phyloP scores from a whole-genome alignment of 2,113 vertebrate species.

The Dolichotis patagonum region DNA sequence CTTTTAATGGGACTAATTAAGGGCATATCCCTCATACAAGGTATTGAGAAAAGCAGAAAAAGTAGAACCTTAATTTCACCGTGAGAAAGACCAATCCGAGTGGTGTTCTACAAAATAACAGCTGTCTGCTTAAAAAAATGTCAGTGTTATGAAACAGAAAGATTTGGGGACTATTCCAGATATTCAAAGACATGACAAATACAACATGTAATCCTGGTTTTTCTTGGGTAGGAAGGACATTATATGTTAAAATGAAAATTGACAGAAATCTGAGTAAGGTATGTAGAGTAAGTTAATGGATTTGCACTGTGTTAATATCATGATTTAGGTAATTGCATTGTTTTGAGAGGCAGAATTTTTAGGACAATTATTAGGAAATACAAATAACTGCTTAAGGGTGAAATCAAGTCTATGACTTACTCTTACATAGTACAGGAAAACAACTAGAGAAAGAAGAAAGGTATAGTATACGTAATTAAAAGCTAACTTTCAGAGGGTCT shows the following conservation, averaged over 20 bases:
- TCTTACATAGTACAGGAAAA: background rate
- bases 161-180: background rate
- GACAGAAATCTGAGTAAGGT: background rate
- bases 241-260: background rate
- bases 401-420: background rate
- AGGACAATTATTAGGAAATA: background rate
- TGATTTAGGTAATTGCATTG: background rate
- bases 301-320: background rate
- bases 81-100: background rate
- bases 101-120: background rate
- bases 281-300: background rate
- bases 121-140: background rate
- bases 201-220: background rate
- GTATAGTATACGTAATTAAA: background rate
- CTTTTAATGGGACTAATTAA: background rate
- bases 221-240: background rate
- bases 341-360: background rate
- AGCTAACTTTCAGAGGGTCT: background rate
- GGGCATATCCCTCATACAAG: background rate
- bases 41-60: background rate
- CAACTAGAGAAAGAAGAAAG: background rate
- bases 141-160: background rate
- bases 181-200: background rate
- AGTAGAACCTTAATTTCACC: background rate
- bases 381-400: background rate